Conservation (phyloP, 2,888 invertebrate genomes). For the Ecliptopera silaceata region DNA sequence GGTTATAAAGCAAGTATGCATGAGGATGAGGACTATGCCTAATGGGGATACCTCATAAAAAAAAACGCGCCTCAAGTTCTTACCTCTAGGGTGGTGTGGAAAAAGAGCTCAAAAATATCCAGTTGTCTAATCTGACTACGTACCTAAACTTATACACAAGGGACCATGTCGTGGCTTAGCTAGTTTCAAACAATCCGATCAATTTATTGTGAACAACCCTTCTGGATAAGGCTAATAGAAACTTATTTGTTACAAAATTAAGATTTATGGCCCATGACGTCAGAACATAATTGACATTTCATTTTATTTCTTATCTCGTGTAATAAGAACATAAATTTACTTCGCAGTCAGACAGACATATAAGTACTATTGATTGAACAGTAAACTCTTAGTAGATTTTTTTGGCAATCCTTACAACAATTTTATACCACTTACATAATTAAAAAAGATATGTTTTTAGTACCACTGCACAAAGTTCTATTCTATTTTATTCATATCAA, state of each 20-base stretch:
- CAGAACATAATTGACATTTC: neutral
- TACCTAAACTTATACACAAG: too few relatives aligned
- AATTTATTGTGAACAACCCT: constrained; percentile 7
- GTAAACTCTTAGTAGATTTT: neutral
- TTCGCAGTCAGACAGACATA: neutral
- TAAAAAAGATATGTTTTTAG: too few relatives aligned
- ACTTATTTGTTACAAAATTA: constrained; percentile 7
- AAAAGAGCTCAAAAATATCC: constrained; percentile 52
- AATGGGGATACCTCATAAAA: constrained; percentile 80
- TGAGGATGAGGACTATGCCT: constrained; percentile 75
- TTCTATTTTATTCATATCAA: too few relatives aligned
- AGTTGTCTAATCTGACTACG: too few relatives aligned
- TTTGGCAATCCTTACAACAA: too few relatives aligned
- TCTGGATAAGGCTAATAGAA: constrained; percentile 9
- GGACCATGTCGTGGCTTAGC: too few relatives aligned
- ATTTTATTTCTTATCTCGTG: constrained; percentile 4
- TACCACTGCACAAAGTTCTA: too few relatives aligned
- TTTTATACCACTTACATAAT: too few relatives aligned
- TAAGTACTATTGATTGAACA: neutral
- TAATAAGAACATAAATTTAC: neutral
- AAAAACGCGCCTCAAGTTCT: constrained; percentile 77
- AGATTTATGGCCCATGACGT: neutral
- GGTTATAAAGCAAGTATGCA: too few relatives aligned
- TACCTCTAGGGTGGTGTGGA: constrained; percentile 80
- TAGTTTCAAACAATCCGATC: neutral